Evolutionary conservation across 2,113 vertebrate genomes (phyloP).

Genomic region (Tautogolabrus adspersus): DNA sequence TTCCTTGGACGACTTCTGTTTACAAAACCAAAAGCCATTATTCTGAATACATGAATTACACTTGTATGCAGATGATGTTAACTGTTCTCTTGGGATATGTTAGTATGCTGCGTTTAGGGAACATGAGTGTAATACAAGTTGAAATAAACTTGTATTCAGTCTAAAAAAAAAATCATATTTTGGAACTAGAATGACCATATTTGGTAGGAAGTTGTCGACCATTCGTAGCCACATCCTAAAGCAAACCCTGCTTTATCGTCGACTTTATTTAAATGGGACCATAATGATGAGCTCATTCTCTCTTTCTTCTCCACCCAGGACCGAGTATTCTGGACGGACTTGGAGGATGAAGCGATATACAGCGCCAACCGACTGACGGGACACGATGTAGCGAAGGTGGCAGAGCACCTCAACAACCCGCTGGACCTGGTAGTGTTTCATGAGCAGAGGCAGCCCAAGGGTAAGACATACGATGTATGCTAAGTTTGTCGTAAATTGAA

Average conservation of each 20-base stretch:
- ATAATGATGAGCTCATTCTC: neutral
- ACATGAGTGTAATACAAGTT: neutral
- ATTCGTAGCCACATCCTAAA: too few relatives aligned
- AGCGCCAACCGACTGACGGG: slow-evolving; percentile 94
- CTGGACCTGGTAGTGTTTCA: slow-evolving; percentile 97
- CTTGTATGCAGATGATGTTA: neutral
- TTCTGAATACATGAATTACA: neutral
- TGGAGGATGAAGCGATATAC: slow-evolving; percentile 96
- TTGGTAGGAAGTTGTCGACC: too few relatives aligned
- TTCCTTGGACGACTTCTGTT: neutral
- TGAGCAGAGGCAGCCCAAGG: slow-evolving; percentile 93
- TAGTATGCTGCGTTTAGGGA: neutral
- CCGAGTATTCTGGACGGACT: slow-evolving; percentile 95
- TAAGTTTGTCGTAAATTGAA: too few relatives aligned
- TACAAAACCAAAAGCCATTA: neutral
- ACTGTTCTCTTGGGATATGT: neutral
- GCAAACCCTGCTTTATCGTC: too few relatives aligned
- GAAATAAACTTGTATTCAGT: neutral
- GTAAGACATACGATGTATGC: slow-evolving; percentile 71
- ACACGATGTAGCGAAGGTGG: slow-evolving; percentile 88
- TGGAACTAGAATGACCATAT: too few relatives aligned
- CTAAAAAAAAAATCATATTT: too few relatives aligned
- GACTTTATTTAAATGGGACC: too few relatives aligned
- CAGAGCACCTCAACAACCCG: slow-evolving; percentile 95
- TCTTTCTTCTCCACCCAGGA: slow-evolving; percentile 83